A percentile compares a stretch with the other conserved stretches of the same genome.
These are phyloP conservation scores for Orcinus orca DNA, from an alignment of 2,113 vertebrate species.

Conservation along the genomic window DNA sequence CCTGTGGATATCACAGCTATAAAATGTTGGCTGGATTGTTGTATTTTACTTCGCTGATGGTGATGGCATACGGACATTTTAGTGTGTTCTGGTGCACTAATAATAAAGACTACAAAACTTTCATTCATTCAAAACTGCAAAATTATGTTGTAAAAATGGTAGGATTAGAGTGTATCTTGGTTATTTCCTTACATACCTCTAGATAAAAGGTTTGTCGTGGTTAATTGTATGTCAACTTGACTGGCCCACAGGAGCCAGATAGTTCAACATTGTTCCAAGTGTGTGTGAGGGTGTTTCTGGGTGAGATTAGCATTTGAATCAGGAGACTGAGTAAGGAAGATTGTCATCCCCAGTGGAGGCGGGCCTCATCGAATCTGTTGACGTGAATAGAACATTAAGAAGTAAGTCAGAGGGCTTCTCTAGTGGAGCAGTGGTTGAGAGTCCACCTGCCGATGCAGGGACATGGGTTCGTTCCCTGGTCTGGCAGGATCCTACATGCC, in stretches of 20 bases:
- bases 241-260: background rate
- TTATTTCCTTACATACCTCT: background rate
- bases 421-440: too few relatives aligned
- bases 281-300: background rate
- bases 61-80: background rate
- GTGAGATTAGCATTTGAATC: background rate
- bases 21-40: conserved; percentile 14
- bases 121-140: conserved; percentile 25
- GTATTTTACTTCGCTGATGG: background rate
- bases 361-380: background rate
- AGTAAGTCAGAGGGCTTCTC: too few relatives aligned
- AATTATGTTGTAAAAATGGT: background rate
- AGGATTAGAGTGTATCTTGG: background rate
- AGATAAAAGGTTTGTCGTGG: background rate
- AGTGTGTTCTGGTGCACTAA: background rate
- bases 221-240: background rate
- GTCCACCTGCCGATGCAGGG: too few relatives aligned
- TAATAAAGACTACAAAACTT: background rate
- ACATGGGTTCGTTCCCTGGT: too few relatives aligned
- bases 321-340: background rate
- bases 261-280: background rate
- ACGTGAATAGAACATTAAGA: background rate
- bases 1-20: background rate
- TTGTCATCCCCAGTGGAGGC: background rate
- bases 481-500: too few relatives aligned